phyloP scores from a whole-genome alignment of 2,113 vertebrate genomes.

The Leptobrachium ailaonicum region DNA sequence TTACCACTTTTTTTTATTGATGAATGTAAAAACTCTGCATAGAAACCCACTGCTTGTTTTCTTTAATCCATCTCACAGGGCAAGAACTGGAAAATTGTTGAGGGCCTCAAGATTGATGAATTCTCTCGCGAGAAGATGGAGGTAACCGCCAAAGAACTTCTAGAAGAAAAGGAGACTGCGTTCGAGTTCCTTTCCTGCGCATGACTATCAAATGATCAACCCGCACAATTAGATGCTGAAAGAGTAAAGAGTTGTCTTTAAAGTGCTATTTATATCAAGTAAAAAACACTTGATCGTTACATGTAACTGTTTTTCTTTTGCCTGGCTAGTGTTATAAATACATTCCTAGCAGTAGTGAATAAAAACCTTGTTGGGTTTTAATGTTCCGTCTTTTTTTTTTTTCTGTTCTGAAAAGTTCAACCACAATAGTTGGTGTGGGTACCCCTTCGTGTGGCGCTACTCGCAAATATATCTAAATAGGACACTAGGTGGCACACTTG shows the following conservation, averaged over 20 bases:
- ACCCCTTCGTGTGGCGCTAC: no score
- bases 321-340: conserved; percentile 18
- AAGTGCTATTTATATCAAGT: conserved; percentile 53
- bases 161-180: conserved; percentile 91
- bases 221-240: conserved; percentile 56
- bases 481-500: no score
- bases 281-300: conserved; percentile 25
- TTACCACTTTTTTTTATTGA: no score
- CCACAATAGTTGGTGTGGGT: no score
- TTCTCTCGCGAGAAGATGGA: conserved; percentile 93
- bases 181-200: conserved; percentile 80
- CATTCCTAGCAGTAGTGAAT: conserved; percentile 33
- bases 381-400: no score
- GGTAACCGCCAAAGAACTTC: conserved; percentile 83
- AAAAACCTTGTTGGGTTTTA: conserved; percentile 7
- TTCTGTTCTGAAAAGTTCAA: no score
- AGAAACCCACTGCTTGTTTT: not conserved
- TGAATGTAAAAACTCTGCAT: no score
- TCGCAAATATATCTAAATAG: no score
- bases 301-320: conserved; percentile 28
- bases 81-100: conserved; percentile 89
- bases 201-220: conserved; percentile 71
- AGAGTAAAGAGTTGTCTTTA: conserved; percentile 81
- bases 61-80: conserved; percentile 65
- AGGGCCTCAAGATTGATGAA: conserved; percentile 84